Percentiles rank a stretch among this genome's conserved stretches.
phyloP scores from a whole-genome alignment of 1,140 invertebrate species.

The Apolygus lucorum region DNA sequence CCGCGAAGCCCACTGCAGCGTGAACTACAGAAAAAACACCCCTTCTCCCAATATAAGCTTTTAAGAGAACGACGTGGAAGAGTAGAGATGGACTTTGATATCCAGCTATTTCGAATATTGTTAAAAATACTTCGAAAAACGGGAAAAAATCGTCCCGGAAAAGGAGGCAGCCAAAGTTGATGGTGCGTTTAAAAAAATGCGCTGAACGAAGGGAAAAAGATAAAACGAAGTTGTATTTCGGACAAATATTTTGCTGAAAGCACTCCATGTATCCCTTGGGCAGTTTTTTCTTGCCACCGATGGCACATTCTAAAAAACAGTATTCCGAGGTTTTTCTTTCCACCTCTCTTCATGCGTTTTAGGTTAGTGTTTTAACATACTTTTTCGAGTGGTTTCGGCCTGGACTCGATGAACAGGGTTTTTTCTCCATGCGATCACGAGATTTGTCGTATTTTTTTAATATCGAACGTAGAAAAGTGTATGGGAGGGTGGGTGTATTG shows the following conservation, averaged over 20 bases:
- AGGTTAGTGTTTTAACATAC: too few relatives aligned
- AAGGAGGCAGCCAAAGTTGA: not conserved
- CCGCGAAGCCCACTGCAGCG: not conserved
- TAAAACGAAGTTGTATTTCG: not conserved
- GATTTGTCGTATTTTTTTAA: too few relatives aligned
- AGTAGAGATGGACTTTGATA: not conserved
- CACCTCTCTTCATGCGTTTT: too few relatives aligned
- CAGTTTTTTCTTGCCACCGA: not conserved
- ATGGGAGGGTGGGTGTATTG: too few relatives aligned
- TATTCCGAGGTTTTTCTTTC: too few relatives aligned
- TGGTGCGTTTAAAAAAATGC: not conserved
- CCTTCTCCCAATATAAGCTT: not conserved
- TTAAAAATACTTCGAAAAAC: not conserved
- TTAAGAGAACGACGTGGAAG: not conserved
- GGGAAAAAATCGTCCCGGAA: not conserved
- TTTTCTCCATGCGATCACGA: too few relatives aligned
- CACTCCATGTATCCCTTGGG: not conserved
- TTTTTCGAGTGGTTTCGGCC: too few relatives aligned
- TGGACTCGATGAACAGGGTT: too few relatives aligned
- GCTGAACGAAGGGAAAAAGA: too few relatives aligned
- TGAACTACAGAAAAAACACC: not conserved
- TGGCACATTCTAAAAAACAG: too few relatives aligned
- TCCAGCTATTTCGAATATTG: not conserved
- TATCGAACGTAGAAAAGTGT: too few relatives aligned
- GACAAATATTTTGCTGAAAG: not conserved